These are phyloP conservation scores for Nannoperca obscura DNA, from an alignment of 2,797 vertebrate species.

Conservation along the genomic window DNA sequence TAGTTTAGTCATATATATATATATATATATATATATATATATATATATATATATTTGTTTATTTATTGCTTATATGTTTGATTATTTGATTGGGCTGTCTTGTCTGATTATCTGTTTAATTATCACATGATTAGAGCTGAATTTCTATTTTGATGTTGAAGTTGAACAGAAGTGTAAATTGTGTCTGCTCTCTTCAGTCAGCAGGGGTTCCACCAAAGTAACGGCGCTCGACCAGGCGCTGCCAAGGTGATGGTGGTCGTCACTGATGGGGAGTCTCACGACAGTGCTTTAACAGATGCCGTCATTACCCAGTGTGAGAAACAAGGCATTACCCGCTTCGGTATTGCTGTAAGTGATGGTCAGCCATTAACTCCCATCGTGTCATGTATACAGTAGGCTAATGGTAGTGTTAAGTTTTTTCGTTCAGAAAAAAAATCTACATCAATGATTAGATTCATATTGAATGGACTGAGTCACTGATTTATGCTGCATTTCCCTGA, in stretches of 20 bases:
- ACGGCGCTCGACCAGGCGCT: conserved; percentile 86
- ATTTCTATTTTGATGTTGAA: background rate
- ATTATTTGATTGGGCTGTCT: background rate
- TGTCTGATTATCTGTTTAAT: background rate
- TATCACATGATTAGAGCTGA: background rate
- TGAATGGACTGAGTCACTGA: background rate
- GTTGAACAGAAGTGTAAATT: background rate
- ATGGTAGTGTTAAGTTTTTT: background rate
- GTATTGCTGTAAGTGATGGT: conserved; percentile 91
- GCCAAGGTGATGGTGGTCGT: conserved; percentile 96
- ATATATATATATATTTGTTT: background rate
- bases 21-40: too few relatives aligned
- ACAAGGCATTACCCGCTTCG: conserved; percentile 90
- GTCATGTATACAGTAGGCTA: background rate
- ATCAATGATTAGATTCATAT: background rate
- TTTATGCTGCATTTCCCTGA: background rate
- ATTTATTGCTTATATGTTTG: background rate
- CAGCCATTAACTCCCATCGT: background rate
- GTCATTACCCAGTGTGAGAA: conserved; percentile 88
- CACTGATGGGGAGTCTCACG: conserved; percentile 94
- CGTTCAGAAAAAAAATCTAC: background rate
- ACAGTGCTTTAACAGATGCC: conserved; percentile 65
- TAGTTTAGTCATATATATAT: too few relatives aligned
- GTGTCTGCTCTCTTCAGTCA: conserved; percentile 72
- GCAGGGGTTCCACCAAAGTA: conserved; percentile 77